These are phyloP conservation scores for Parnassius apollo DNA, from an alignment of 2,888 invertebrate genomes.

Conservation along the genomic window DNA sequence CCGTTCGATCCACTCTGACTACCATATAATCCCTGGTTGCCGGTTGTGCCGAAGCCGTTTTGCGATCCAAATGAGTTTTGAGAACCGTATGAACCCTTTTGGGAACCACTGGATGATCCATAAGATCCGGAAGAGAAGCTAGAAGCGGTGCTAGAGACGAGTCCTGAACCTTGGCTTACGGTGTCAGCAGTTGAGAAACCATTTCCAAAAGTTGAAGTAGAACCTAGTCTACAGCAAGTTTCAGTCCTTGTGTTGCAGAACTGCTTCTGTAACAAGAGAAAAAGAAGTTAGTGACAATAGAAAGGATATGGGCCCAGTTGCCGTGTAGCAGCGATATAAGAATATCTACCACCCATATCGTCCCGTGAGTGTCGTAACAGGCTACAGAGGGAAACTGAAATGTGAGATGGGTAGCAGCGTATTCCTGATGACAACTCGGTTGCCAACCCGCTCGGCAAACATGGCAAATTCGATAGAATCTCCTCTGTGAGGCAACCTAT, in stretches of 20 bases:
- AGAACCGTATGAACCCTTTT: neutral
- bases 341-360: too few species aligned
- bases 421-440: too few species aligned
- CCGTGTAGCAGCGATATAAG: too few species aligned
- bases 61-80: conserved; percentile 11
- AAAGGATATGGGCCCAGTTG: neutral
- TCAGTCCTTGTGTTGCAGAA: conserved; percentile 71
- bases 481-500: too few species aligned
- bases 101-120: too few species aligned
- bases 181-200: conserved; percentile 54
- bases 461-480: too few species aligned
- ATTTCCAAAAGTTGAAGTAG: conserved; percentile 49
- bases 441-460: too few species aligned
- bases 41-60: conserved; percentile 21
- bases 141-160: conserved; percentile 9
- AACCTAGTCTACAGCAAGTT: conserved; percentile 73
- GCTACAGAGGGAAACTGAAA: too few species aligned
- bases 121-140: too few species aligned
- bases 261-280: conserved; percentile 65
- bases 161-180: conserved; percentile 41
- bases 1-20: conserved; percentile 9
- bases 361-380: too few species aligned
- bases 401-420: too few species aligned
- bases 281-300: neutral
- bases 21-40: conserved; percentile 29